Conservation (phyloP, 2,113 vertebrate genomes). For the Galbula dea region DNA sequence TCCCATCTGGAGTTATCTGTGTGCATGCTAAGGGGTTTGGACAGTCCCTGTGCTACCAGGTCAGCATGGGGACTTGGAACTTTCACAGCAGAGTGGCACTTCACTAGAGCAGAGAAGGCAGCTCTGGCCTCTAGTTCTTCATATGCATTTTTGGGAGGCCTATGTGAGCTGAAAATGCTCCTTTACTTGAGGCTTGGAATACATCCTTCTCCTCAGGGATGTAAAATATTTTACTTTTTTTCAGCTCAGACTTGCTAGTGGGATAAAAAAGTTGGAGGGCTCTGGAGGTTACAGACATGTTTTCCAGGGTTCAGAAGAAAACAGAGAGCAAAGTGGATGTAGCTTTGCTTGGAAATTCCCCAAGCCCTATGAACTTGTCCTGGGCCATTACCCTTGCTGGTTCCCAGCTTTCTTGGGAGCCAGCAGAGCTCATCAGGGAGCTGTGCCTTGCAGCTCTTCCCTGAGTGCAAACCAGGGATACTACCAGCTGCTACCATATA, state of each 20-base stretch:
- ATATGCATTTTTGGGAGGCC: background rate
- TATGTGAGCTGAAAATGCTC: background rate
- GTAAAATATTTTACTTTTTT: background rate
- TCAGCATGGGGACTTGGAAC: background rate
- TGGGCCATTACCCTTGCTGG: background rate
- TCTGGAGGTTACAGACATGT: background rate
- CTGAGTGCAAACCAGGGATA: background rate
- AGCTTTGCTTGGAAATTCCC: slow-evolving; percentile 21
- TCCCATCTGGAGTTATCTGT: rapidly evolving
- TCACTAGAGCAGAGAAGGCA: background rate
- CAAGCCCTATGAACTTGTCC: background rate
- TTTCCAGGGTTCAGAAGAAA: background rate
- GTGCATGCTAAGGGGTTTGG: rapidly evolving
- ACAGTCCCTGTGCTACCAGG: background rate
- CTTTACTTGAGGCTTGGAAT: slow-evolving; percentile 10
- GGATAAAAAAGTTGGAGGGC: background rate
- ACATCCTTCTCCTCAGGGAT: slow-evolving; percentile 1
- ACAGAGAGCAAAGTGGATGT: background rate
- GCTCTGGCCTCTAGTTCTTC: background rate
- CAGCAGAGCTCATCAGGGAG: background rate
- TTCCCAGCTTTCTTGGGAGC: background rate
- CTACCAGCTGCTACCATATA: background rate
- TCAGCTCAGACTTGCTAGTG: background rate
- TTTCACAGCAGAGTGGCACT: background rate
- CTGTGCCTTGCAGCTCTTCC: rapidly evolving